A percentile compares a stretch with the other conserved stretches of the same genome.
Conservation (phyloP, 2,888 invertebrate species). For the Apomyelois bistriatella region DNA sequence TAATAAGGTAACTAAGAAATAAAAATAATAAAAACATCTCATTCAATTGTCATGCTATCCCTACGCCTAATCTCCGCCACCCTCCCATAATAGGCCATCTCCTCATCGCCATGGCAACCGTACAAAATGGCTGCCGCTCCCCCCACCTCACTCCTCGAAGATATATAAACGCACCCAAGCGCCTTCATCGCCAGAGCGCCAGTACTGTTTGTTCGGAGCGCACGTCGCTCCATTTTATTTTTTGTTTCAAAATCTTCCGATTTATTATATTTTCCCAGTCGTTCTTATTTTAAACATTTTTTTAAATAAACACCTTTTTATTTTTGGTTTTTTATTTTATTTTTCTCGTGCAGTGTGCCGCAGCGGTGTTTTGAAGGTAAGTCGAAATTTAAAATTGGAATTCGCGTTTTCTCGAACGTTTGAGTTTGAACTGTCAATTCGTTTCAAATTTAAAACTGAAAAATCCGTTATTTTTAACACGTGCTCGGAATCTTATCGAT, state of each 20-base stretch:
- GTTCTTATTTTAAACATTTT: slow-evolving; percentile 20
- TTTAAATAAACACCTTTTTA: slow-evolving; percentile 28
- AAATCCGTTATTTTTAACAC: slow-evolving; percentile 29
- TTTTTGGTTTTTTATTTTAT: slow-evolving; percentile 26
- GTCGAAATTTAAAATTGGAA: slow-evolving; percentile 24
- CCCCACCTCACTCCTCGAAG: slow-evolving; percentile 44
- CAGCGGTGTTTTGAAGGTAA: slow-evolving; percentile 45
- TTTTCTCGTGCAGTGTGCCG: slow-evolving; percentile 44
- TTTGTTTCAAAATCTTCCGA: slow-evolving; percentile 41
- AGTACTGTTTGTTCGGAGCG: slow-evolving; percentile 46
- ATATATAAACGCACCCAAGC: slow-evolving; percentile 64
- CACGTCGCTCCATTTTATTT: slow-evolving; percentile 46
- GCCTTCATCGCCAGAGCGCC: slow-evolving; percentile 58
- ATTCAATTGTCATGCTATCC: slow-evolving; percentile 42
- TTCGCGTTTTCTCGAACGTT: background rate
- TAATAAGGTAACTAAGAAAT: no score
- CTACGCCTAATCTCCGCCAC: slow-evolving; percentile 76
- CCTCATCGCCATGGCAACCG: slow-evolving; percentile 68
- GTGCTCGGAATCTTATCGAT: slow-evolving; percentile 47
- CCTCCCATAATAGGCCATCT: slow-evolving; percentile 79
- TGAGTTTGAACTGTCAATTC: background rate
- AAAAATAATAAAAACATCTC: slow-evolving; percentile 25
- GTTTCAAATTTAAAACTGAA: background rate
- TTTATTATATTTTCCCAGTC: slow-evolving; percentile 26
- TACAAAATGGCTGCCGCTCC: slow-evolving; percentile 69